phyloP scores from a whole-genome alignment of 2,888 invertebrate species.

The Xanthia togata region DNA sequence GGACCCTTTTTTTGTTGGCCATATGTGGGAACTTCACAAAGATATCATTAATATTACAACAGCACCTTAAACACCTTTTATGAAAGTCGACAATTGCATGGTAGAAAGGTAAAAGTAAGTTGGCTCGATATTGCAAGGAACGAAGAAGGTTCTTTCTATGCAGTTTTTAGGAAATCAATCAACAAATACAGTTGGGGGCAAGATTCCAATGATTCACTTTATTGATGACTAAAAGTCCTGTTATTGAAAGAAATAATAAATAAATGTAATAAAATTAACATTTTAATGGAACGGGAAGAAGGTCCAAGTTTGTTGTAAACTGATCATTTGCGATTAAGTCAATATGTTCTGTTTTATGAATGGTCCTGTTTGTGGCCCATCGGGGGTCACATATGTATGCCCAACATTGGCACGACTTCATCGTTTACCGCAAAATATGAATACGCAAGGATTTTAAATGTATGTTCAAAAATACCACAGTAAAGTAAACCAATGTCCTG shows the following conservation, averaged over 20 bases:
- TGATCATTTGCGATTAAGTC: constrained; percentile 9
- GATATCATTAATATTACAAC: constrained; percentile 18
- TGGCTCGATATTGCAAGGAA: constrained; percentile 64
- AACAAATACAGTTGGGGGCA: constrained; percentile 59
- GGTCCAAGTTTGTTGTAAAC: constrained; percentile 11
- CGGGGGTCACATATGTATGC: constrained; percentile 26
- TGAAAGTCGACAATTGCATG: constrained; percentile 68
- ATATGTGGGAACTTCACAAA: constrained; percentile 69
- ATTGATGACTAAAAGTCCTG: constrained; percentile 53
- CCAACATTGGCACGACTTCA: constrained; percentile 4
- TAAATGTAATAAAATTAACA: constrained; percentile 54
- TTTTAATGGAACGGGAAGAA: constrained; percentile 40
- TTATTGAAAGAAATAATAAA: constrained; percentile 46
- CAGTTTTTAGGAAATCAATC: constrained; percentile 71
- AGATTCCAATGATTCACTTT: constrained; percentile 65
- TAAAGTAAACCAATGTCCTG: neutral
- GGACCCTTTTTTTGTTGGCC: constrained; percentile 82
- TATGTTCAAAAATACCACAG: constrained; percentile 1
- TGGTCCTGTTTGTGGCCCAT: neutral
- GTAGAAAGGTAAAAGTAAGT: constrained; percentile 15
- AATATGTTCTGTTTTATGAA: constrained; percentile 15
- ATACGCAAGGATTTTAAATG: neutral
- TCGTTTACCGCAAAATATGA: constrained; percentile 1
- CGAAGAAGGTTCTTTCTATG: constrained; percentile 67
- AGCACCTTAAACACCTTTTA: constrained; percentile 54